These are phyloP conservation scores for Nesoenas mayeri DNA, from an alignment of 2,113 vertebrate genomes.

Conservation along the genomic window DNA sequence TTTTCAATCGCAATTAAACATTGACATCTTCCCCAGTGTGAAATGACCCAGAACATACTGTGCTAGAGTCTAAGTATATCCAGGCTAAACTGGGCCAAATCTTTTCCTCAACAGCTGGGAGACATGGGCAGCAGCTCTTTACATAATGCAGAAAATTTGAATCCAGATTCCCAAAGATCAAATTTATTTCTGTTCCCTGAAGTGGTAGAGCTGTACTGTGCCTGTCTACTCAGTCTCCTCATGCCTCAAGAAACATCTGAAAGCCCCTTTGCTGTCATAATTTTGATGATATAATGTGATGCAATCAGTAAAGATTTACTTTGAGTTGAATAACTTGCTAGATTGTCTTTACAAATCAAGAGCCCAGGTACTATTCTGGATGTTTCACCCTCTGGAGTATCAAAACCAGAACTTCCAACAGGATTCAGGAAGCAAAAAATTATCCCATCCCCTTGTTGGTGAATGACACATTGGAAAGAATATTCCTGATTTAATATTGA, in stretches of 20 bases:
- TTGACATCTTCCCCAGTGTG: background rate
- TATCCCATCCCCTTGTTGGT: background rate
- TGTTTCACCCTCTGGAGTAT: background rate
- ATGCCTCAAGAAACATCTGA: background rate
- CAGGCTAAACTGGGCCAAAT: background rate
- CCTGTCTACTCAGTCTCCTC: background rate
- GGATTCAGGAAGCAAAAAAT: background rate
- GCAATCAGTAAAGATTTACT: background rate
- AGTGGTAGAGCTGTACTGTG: background rate
- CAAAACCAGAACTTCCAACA: background rate
- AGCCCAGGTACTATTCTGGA: background rate
- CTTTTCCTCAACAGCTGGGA: background rate
- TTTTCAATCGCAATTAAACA: slow-evolving; percentile 37
- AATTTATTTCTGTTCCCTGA: background rate
- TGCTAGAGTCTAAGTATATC: background rate
- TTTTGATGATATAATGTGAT: background rate
- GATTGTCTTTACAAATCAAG: background rate
- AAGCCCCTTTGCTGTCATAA: background rate
- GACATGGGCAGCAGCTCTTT: background rate
- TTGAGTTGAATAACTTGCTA: background rate
- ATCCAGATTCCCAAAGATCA: background rate
- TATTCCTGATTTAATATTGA: background rate
- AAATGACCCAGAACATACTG: background rate
- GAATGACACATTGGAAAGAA: background rate
- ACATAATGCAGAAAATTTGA: background rate